Evolutionary conservation across 1,140 invertebrate species (phyloP), one percentile per base, ranked within the genome.

Genomic region (Zaprionus kolodkinae): DNA sequence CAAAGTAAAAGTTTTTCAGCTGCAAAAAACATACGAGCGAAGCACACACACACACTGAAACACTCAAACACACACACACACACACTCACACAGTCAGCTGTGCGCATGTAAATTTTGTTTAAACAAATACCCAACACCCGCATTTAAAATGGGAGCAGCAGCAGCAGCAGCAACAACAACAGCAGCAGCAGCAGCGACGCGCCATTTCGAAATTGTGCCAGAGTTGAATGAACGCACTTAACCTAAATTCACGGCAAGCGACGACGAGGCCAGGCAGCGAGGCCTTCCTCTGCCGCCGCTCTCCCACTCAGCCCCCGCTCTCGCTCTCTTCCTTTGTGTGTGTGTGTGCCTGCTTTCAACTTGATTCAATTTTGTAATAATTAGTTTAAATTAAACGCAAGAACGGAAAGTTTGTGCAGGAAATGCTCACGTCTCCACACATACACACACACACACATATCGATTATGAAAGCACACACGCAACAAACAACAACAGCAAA

Each of bases 141-240:
- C 86, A 90, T 90, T 75, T 85, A 79, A 77, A 85, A 89, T 89
- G 66, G 70, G 86, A 84, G 66, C 84, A 88, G 55, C 70, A 66
- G 52, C 70, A 66, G 52, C 57, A 56, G 13, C 59, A 56, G 38
- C 62, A 69, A 52, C 35, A 67, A 13, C 61, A 27, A 43, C 43
- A 52, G 38, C 62, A 69, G 43, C 35, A 67, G 10, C 61, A 27
- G 35, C 43, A 48, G 48, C 30, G 21, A 27, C 45, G 85, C 85
- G 81, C 85, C 78, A 81, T 91, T 91, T 82, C 79, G 83, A 92
- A 92, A 92, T 92, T 85, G 82, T 91, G 91, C 75, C 83, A 89
- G 86, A 91, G 91, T 92, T 91, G 87, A 92, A 92, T 75, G 91
- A 92, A 91, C 91, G 91, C 84, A 92, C 91, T 92, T 92, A 92